A percentile compares a stretch with the other conserved stretches of the same genome.
phyloP scores from a whole-genome alignment of 1,140 invertebrate species.

The Drusus annulatus region DNA sequence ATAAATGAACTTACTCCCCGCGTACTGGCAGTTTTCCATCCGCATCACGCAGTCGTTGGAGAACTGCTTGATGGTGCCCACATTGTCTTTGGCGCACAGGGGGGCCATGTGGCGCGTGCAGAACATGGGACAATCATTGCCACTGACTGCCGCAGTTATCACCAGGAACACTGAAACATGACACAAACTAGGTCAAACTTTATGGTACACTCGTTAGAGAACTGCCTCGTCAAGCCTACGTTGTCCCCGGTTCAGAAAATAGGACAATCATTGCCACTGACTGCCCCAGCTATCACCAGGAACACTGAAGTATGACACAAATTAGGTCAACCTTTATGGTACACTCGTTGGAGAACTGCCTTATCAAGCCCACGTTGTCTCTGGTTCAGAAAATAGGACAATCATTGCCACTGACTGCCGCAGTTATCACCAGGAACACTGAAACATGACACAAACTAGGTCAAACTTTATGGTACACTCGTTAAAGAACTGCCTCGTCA shows the following conservation, averaged over 20 bases:
- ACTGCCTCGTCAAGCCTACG: neutral
- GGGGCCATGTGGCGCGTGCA: neutral
- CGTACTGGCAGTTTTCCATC: neutral
- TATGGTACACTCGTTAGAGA: neutral
- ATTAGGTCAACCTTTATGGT: no score
- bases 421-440: no score
- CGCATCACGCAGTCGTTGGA: neutral
- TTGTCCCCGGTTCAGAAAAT: neutral
- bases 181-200: no score
- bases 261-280: neutral
- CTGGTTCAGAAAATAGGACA: no score
- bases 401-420: neutral
- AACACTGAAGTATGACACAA: neutral
- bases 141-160: neutral
- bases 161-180: neutral
- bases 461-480: neutral
- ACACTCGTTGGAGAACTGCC: no score
- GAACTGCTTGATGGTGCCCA: neutral
- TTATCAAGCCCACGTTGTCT: no score
- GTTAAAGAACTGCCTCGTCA: neutral
- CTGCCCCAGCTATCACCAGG: neutral
- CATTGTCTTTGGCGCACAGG: neutral
- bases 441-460: no score
- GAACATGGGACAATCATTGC: neutral
- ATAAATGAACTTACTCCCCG: neutral